phyloP scores from a whole-genome alignment of 2,888 invertebrate species.

The Sminthurides aquaticus region DNA sequence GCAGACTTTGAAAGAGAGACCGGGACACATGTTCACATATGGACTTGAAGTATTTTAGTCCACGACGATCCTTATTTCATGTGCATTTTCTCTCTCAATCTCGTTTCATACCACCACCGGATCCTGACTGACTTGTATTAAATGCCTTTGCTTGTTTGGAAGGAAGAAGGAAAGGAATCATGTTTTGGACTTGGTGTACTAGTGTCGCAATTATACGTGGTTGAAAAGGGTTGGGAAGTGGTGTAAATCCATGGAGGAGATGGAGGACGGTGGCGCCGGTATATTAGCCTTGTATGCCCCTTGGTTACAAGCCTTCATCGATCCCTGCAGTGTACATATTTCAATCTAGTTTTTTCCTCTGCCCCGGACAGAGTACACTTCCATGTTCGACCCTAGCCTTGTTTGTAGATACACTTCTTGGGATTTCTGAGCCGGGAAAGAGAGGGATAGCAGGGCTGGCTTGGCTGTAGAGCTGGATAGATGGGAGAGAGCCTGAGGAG shows the following conservation, averaged over 20 bases:
- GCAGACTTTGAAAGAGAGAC: no score
- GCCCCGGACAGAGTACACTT: no score
- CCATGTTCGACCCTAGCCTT: not conserved
- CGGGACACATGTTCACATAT: no score
- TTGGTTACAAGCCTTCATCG: slow-evolving; percentile 14
- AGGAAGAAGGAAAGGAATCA: no score
- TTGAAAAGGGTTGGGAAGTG: not conserved
- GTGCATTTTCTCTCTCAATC: no score
- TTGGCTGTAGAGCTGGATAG: not conserved
- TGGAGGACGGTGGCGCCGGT: not conserved
- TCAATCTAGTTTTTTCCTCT: slow-evolving; percentile 1
- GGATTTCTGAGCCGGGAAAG: not conserved
- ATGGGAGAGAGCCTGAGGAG: not conserved
- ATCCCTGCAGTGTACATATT: slow-evolving; percentile 12
- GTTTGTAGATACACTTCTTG: not conserved
- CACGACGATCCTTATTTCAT: no score
- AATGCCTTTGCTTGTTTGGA: no score
- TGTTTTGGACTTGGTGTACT: no score
- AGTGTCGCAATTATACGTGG: not conserved
- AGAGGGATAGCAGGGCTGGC: not conserved
- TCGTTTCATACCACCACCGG: no score
- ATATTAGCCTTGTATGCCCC: not conserved
- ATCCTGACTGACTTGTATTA: no score
- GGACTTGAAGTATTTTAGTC: no score
- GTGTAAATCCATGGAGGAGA: not conserved